phyloP scores from a whole-genome alignment of 2,113 vertebrate genomes.

The Takifugu flavidus region DNA sequence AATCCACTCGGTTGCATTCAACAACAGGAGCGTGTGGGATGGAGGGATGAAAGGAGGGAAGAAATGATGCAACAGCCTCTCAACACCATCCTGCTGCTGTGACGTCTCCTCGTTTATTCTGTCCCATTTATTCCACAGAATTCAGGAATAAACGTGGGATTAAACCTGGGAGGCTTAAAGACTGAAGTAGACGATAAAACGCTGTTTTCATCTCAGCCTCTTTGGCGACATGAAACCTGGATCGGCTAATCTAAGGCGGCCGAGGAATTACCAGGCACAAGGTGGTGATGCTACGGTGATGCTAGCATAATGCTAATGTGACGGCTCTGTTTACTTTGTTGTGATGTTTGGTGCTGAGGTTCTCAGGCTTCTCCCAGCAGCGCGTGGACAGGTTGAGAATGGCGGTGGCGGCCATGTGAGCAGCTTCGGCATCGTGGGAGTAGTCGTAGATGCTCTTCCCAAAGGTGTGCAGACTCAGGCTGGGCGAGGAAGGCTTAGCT shows the following conservation, averaged over 20 bases:
- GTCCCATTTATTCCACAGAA: too few species aligned
- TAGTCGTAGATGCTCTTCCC: conserved; percentile 91
- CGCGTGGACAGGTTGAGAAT: conserved; percentile 97
- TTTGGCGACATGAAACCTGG: too few species aligned
- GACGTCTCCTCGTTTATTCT: too few species aligned
- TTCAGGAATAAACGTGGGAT: too few species aligned
- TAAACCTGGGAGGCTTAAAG: too few species aligned
- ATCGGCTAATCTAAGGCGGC: too few species aligned
- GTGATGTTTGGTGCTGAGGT: conserved; percentile 91
- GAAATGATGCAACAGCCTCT: conserved; percentile 70
- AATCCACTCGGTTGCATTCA: conserved; percentile 68
- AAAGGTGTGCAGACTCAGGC: conserved; percentile 82
- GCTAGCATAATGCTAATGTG: too few species aligned
- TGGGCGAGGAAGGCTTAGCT: conserved; percentile 84
- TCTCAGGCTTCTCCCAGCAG: conserved; percentile 97
- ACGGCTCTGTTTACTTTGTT: conserved; percentile 79
- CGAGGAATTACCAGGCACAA: neutral
- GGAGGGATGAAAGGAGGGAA: conserved; percentile 62
- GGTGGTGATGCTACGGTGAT: neutral
- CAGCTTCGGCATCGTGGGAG: conserved; percentile 92
- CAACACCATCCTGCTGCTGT: too few species aligned
- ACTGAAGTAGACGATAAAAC: too few species aligned
- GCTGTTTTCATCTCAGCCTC: too few species aligned
- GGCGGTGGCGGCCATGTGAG: conserved; percentile 96
- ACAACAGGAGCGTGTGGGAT: conserved; percentile 68